phyloP scores from a whole-genome alignment of 2,888 invertebrate genomes.

The Platycheirus rosarum region DNA sequence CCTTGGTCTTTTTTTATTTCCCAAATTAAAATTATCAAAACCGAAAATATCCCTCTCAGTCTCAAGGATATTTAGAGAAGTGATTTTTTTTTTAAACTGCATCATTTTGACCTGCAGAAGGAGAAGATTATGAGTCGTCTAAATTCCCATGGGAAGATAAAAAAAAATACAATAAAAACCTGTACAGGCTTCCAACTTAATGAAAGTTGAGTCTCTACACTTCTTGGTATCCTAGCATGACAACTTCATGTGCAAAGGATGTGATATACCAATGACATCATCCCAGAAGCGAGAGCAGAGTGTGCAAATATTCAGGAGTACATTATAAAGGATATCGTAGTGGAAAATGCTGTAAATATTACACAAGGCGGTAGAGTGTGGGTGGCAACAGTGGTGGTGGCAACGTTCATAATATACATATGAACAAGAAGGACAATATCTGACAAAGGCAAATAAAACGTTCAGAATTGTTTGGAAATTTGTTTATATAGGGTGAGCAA shows the following conservation, averaged over 20 bases:
- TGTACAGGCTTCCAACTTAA: conserved; percentile 55
- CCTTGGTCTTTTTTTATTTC: conserved; percentile 30
- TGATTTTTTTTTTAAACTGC: conserved; percentile 37
- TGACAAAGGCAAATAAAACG: conserved; percentile 67
- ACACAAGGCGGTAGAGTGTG: conserved; percentile 13
- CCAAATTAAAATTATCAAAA: conserved; percentile 61
- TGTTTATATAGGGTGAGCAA: conserved; percentile 65
- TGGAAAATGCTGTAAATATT: conserved; percentile 59
- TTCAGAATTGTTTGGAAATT: conserved; percentile 70
- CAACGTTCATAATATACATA: conserved; percentile 42
- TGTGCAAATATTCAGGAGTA: conserved; percentile 64
- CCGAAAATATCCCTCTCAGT: conserved; percentile 43
- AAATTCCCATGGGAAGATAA: conserved; percentile 15
- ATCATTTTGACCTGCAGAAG: conserved; percentile 35
- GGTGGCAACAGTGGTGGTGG: neutral
- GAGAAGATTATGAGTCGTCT: too few relatives aligned
- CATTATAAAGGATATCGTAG: conserved; percentile 55
- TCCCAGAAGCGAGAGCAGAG: conserved; percentile 13
- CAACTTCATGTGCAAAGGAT: conserved; percentile 50
- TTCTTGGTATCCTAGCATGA: conserved; percentile 25
- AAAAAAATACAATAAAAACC: conserved; percentile 7
- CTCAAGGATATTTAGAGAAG: conserved; percentile 27
- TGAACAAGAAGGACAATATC: conserved; percentile 62
- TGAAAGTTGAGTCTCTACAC: conserved; percentile 63
- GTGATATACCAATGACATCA: conserved; percentile 31